Base-by-base conservation (phyloP, 2,888 invertebrate species). In the Gasteruption jaculator region DNA sequence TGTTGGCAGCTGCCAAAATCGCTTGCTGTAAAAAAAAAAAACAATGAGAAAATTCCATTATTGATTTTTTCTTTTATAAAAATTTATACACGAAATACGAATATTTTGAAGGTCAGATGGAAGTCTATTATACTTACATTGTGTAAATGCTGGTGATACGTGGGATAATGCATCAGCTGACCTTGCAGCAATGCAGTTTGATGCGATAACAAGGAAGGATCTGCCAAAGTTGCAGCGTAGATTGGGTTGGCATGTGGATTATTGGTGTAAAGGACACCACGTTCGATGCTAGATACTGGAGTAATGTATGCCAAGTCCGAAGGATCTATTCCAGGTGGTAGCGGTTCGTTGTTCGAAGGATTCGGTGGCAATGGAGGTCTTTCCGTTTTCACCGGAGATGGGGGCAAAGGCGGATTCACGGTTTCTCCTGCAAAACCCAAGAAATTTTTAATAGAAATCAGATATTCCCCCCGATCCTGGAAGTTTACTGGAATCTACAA, bases 261-360 rank as follows among this genome's bases (percentile, higher is more conserved):
- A 19, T 61, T 55, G 5, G 63, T 50, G 34, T 67, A 61, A 6
- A 68, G 54, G 24, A 68, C 60, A 10, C 56, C 59, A 5, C 65
- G 56, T 25, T 66, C 63, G 8, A 67, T 46, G 3, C 61, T 54
- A 3, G 63, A 53, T 5, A 63, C 58, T 7, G 63, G 56, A 5
- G 64, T 45, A 5, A 63, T 43, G 27, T 65, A 71, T 2, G 71
- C 58, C 29, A 68, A 54, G 34, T 75, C 75, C 2, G 72, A 63
- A 5, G 72, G 60, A 52, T 78, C 78, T 0, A 77, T 76, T 3
- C 76, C 77, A 5, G 77, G 77, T 11, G 77, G 77, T n/a, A 75
- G 56, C 10, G 76, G 76, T 54, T 78, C 74, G 19, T 43, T 52
- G 20, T 43, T 57, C 10, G 57, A 43, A 5, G 56, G 48, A 26